phyloP scores from a whole-genome alignment of 2,113 vertebrate genomes.

The Amia ocellicauda region DNA sequence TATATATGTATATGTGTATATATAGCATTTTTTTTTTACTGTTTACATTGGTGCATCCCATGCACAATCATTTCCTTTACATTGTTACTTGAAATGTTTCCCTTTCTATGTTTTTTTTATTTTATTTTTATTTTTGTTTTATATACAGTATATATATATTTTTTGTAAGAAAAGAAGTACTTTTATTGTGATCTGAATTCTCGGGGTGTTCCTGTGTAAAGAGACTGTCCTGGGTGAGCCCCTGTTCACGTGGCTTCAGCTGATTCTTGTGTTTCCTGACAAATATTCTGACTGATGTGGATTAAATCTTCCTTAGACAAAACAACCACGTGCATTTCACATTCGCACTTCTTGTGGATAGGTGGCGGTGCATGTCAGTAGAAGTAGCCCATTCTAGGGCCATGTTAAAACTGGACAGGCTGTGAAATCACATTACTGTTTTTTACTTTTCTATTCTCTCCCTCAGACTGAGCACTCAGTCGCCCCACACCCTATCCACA shows the following conservation, averaged over 20 bases:
- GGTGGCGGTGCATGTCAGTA: not conserved
- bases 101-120: constrained; percentile 55
- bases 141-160: constrained; percentile 63
- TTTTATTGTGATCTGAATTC: constrained; percentile 59
- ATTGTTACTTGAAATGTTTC: constrained; percentile 72
- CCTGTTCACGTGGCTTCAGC: not conserved
- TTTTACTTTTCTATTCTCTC: too few relatives aligned
- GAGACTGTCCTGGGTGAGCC: constrained; percentile 18
- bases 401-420: too few relatives aligned
- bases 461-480: too few relatives aligned
- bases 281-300: constrained; percentile 54
- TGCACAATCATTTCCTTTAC: constrained; percentile 65
- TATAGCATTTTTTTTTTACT: constrained; percentile 61
- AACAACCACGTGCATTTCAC: not conserved
- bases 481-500: too few relatives aligned
- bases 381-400: not conserved
- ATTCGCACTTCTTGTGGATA: constrained; percentile 2
- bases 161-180: constrained; percentile 60
- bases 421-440: too few relatives aligned
- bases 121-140: constrained; percentile 46
- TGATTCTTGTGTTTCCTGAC: constrained; percentile 49
- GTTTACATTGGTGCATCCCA: constrained; percentile 66
- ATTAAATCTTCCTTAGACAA: constrained; percentile 57
- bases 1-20: constrained; percentile 54
- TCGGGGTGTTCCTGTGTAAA: constrained; percentile 55